Conservation (phyloP, 2,797 vertebrate species). For the Tangara arthus region DNA sequence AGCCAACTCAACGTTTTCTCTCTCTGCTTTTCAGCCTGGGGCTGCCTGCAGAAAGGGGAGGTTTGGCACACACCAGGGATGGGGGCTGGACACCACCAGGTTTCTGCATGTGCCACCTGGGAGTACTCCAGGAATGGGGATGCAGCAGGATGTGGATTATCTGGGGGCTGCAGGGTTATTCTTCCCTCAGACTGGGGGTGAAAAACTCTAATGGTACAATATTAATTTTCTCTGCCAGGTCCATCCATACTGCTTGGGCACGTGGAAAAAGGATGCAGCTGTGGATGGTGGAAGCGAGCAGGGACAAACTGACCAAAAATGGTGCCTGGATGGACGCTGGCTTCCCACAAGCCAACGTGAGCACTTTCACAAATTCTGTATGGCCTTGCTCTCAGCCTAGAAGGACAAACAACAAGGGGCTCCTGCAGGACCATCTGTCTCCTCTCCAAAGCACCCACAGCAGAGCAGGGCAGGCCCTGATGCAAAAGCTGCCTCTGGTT, state of each 20-base stretch:
- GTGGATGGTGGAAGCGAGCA: neutral
- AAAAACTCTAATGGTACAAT: accelerated
- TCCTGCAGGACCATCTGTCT: neutral
- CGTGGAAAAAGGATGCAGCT: neutral
- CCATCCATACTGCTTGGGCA: neutral
- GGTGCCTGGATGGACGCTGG: neutral
- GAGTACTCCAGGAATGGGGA: neutral
- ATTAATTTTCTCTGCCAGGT: neutral
- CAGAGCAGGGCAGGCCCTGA: neutral
- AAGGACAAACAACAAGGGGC: neutral
- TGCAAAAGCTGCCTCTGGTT: neutral
- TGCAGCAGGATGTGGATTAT: neutral
- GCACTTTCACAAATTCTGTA: accelerated
- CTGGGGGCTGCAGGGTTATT: neutral
- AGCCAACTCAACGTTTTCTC: neutral
- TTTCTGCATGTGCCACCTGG: neutral
- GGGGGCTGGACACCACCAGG: neutral
- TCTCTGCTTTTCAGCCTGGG: neutral
- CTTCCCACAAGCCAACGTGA: neutral
- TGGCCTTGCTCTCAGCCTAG: neutral
- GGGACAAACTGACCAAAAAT: neutral
- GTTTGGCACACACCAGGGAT: neutral
- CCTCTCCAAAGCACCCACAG: neutral
- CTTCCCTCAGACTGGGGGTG: accelerated
- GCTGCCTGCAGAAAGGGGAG: neutral